These are phyloP conservation scores for Poecilia gillii DNA, from an alignment of 2,797 vertebrate genomes.

Conservation along the genomic window DNA sequence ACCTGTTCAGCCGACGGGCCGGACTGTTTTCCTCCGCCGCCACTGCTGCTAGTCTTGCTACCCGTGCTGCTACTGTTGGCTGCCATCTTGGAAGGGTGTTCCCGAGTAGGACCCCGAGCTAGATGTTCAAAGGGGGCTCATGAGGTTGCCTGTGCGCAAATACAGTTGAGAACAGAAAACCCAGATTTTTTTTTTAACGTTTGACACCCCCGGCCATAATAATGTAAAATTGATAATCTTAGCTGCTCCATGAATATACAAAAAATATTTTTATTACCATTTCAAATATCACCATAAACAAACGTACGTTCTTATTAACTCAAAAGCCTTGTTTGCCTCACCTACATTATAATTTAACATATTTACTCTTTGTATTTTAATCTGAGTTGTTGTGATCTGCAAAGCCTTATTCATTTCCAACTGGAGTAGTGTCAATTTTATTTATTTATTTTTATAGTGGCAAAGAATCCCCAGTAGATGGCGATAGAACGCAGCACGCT, in stretches of 20 bases:
- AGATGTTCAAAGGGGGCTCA: slow-evolving; percentile 1
- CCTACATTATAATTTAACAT: neutral
- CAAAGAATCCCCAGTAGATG: slow-evolving; percentile 30
- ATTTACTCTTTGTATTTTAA: neutral
- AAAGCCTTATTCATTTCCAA: no score
- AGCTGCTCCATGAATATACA: no score
- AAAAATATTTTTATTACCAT: neutral
- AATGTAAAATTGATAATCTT: neutral
- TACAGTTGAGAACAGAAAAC: neutral
- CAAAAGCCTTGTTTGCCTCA: neutral
- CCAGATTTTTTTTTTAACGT: neutral
- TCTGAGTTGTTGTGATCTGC: neutral
- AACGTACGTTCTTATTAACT: neutral
- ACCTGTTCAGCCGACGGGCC: slow-evolving; percentile 84
- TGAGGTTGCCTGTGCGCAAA: slow-evolving; percentile 60
- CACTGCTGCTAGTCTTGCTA: slow-evolving; percentile 67
- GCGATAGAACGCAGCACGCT: fast-evolving
- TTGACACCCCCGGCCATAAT: neutral
- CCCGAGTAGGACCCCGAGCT: slow-evolving; percentile 50
- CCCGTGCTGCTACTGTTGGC: slow-evolving; percentile 84
- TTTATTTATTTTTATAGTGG: neutral
- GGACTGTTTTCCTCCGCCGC: slow-evolving; percentile 79
- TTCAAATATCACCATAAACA: neutral
- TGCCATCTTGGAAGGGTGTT: slow-evolving; percentile 84
- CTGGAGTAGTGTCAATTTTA: neutral